Conservation (phyloP, 2,797 vertebrate species). For the Tapera naevia region DNA sequence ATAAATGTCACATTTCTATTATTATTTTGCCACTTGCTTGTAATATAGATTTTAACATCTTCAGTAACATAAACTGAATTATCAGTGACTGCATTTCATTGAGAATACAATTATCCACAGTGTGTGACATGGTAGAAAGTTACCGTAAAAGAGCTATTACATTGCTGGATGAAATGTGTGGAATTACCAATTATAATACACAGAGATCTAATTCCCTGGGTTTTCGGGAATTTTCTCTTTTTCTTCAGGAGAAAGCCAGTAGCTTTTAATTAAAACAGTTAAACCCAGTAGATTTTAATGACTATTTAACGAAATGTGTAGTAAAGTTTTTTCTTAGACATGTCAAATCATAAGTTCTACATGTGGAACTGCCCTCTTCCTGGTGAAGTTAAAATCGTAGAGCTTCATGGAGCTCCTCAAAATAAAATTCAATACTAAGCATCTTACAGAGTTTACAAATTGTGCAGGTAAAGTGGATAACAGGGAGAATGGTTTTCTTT, state of each 20-base stretch:
- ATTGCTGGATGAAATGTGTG: background rate
- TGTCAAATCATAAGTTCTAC: background rate
- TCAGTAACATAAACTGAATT: background rate
- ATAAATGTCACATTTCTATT: background rate
- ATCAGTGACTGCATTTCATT: background rate
- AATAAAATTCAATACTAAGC: background rate
- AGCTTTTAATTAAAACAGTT: slow-evolving; percentile 11
- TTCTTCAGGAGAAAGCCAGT: background rate
- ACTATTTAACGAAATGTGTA: background rate
- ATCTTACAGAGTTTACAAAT: background rate
- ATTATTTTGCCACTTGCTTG: background rate
- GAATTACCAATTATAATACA: background rate
- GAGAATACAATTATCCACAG: background rate
- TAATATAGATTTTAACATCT: background rate
- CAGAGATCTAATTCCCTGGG: background rate
- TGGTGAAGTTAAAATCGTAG: background rate
- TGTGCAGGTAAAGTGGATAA: background rate
- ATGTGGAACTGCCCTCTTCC: background rate
- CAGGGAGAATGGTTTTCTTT: background rate
- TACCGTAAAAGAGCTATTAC: background rate
- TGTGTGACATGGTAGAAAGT: background rate
- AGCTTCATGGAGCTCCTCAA: background rate
- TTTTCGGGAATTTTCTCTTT: background rate
- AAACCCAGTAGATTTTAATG: background rate
- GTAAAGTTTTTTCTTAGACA: background rate